Base-by-base conservation (phyloP, 2,888 invertebrate genomes). In the Thera obeliscata region DNA sequence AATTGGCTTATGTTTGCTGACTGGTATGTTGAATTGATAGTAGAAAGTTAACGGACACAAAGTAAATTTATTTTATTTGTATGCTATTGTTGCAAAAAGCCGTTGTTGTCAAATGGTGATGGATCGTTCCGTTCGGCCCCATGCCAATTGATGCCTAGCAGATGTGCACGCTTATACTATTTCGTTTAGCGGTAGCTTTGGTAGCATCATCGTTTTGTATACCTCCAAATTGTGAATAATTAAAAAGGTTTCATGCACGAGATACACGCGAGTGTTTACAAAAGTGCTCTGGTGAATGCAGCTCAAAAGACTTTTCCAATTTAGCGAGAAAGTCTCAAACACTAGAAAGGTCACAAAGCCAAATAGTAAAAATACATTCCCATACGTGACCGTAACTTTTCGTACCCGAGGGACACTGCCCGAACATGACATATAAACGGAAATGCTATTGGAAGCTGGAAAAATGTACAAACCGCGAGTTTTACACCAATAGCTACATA, bases 221-320 rank as follows among this genome's bases (percentile, higher is more conserved):
- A 58, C 66, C 68, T 71, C 48, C 67, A 71, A 76, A 68, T 62
- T 64, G 50, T 73, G 70, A 78, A 77, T 75, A 77, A 78, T 64
- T 76, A 73, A 82, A 84, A 78, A 74, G 74, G 77, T 81, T 81
- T 79, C 72, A 82, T 81, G 81, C 78, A 76, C 35, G 63, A 72
- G 69, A 78, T 75, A 80, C 74, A 67, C 71, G 70, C 73, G 78
- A 82, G 79, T 85, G 81, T 82, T 84, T 82, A 81, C 79, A 83
- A 85, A 82, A 84, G 75, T 86, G 84, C 81, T 77, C 78, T 38
- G 80, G 77, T 80, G 81, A 84, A 84, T 50, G 60, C 77, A 79
- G 70, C 78, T 83, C 72, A 78, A 87, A 86, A 87, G 85, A 85
- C 87, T 87, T 88, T 88, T 87, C 83, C 88, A 88, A 89, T 90